Evolutionary conservation across 2,797 vertebrate species (phyloP), one percentile per base, ranked within the genome.

Genomic region (Steatocranus sp.): DNA sequence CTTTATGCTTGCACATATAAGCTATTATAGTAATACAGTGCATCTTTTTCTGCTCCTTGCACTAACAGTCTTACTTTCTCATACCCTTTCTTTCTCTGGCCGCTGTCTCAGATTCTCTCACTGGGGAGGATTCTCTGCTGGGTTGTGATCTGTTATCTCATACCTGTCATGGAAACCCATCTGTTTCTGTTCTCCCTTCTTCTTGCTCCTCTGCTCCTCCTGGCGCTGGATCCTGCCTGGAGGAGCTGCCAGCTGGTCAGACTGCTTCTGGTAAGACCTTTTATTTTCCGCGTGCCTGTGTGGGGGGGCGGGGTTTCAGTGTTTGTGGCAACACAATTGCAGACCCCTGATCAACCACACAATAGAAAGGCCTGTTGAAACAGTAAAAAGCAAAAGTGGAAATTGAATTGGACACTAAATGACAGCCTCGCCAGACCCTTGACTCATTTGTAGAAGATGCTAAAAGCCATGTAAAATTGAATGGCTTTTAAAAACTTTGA

Each of bases 131-230:
- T 90, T 97, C 97, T 93, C 95, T 99, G 91, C 96, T 99, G 95
- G 97, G 97, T 93, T 97, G 97, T 80, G 97, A 97, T 95, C 96
- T 99, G 91, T 96, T 99, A 89, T 97, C 97, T 97, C 98, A 97
- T 92, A 95, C 97, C 86, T 94, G 97, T 86, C 92, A 92, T 93
- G 96, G 97, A 91, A 91, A 84, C 79, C 95, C 92, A 88, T 90
- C 92, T 96, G 95, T 97, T 96, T 95, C 97, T 96, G 96, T 97
- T 95, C 95, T 97, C 66, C 93, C 97, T 89, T 90, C 97, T 38
- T 92, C 97, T 96, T 93, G 91, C 97, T 96, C 92, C 74, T 96
- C 95, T 94, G 84, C 95, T 93, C 95, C 95, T 94, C 93, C 96
- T 95, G 88, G 96, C 94, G 96, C 94, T 94, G 95, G 96, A 81